Evolutionary conservation across 2,113 vertebrate species (phyloP).

Genomic region (Archocentrus centrarchus): DNA sequence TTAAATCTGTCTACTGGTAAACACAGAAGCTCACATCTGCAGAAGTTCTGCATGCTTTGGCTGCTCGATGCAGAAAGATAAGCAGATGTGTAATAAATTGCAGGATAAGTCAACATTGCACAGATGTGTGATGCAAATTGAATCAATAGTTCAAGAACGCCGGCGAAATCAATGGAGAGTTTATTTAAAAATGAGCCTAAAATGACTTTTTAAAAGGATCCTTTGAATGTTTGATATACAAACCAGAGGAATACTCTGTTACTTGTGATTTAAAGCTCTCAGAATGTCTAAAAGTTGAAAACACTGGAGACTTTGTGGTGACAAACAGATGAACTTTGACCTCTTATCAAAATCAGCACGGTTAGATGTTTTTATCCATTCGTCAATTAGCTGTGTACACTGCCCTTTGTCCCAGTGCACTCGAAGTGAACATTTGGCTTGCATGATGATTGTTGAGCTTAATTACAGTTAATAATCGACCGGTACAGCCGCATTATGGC

Average conservation of each 20-base stretch:
- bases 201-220: not conserved
- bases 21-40: not conserved
- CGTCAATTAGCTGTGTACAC: not conserved
- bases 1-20: not conserved
- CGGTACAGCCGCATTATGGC: conserved; percentile 40
- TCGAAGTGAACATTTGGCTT: conserved; percentile 30
- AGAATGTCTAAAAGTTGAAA: not conserved
- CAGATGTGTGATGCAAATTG: conserved; percentile 2
- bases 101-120: conserved; percentile 3
- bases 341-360: not conserved
- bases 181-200: rapidly evolving
- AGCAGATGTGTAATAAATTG: conserved; percentile 24
- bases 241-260: not conserved
- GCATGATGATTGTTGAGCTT: conserved; percentile 20
- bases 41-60: not conserved
- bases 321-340: conserved; percentile 13
- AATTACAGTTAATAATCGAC: conserved; percentile 69
- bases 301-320: not conserved
- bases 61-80: not conserved
- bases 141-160: conserved; percentile 4
- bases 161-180: not conserved
- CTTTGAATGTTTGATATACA: not conserved
- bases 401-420: conserved; percentile 30
- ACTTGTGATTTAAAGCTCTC: not conserved
- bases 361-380: not conserved